Evolutionary conservation across 2,113 vertebrate genomes (phyloP), one percentile per base, ranked within the genome.

Genomic region (Struthidea cinerea): DNA sequence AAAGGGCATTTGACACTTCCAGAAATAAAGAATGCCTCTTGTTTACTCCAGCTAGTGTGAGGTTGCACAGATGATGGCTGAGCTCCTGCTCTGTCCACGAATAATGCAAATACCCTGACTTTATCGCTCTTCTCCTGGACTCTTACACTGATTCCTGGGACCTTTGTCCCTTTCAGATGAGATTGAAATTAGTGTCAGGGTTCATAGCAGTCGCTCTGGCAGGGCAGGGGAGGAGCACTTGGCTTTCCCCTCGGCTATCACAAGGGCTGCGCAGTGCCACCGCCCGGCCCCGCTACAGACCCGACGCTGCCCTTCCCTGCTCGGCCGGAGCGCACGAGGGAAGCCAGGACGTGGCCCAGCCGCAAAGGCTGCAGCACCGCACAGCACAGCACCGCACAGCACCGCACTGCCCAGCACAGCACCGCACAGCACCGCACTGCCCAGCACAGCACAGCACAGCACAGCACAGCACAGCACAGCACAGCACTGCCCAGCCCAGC

Each of bases 211-310:
- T 22, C 14, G 1, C n/a, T 9, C 28, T 10, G 52, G 26, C 69
- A 13, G 30, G 14, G 7, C 63, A 20, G 26, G 33, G 19, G 16
- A 16, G 44, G 28, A 55, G 35, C 50, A 13, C 20, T 19, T 5
- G 5, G 32, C 77, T 57, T 50, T 18, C 5, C 44, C 7, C 20
- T 2, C 3, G 3, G 8, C 42, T 2, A 0, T 50, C 39, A 13
- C 17, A 9, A 16, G 7, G 9, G 10, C n/a, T 4, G 32, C 0
- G 8, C 53, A 0, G 10, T 1, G n/a, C 42, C 75, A 6, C 10
- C 17, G 8, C 30, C 13, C 13, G 11, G 39, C 39, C 23, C 23
- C 4, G 33, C 39, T 24, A 2, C 19, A 9, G 16, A 11, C 16
- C 16, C 24, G 20, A 9, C 26, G 5, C 57, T 35, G 49, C 49